phyloP scores from a whole-genome alignment of 2,113 vertebrate species.

The Lepus timidus region DNA sequence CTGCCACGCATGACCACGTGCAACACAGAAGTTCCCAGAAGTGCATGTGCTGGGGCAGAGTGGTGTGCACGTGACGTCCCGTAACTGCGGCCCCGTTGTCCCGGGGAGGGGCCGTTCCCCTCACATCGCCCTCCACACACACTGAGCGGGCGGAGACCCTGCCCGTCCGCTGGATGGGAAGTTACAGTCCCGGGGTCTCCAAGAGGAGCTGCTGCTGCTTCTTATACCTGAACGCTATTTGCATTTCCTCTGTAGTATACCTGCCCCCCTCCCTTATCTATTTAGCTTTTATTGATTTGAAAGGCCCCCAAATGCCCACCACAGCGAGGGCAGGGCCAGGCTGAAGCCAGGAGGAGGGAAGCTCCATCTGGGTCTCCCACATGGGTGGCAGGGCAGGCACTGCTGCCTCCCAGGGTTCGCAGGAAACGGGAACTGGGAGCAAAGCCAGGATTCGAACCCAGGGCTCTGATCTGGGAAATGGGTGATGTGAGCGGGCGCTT shows the following conservation, averaged over 20 bases:
- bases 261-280: too few species aligned
- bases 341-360: too few species aligned
- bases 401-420: too few species aligned
- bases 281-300: too few species aligned
- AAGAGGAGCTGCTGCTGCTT: neutral
- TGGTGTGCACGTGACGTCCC: neutral
- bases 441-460: too few species aligned
- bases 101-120: neutral
- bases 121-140: neutral
- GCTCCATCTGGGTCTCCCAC: too few species aligned
- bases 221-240: neutral
- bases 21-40: slow-evolving; percentile 14
- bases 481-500: too few species aligned
- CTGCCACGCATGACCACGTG: neutral
- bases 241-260: neutral
- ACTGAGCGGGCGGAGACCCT: neutral
- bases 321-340: too few species aligned
- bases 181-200: neutral
- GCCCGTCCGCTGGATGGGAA: neutral
- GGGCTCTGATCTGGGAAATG: too few species aligned
- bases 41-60: neutral
- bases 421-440: too few species aligned
- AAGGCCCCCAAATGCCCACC: too few species aligned
- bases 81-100: neutral
- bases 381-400: too few species aligned